Base-by-base conservation (phyloP, 2,797 vertebrate species). In the Aeoliscus strigatus region DNA sequence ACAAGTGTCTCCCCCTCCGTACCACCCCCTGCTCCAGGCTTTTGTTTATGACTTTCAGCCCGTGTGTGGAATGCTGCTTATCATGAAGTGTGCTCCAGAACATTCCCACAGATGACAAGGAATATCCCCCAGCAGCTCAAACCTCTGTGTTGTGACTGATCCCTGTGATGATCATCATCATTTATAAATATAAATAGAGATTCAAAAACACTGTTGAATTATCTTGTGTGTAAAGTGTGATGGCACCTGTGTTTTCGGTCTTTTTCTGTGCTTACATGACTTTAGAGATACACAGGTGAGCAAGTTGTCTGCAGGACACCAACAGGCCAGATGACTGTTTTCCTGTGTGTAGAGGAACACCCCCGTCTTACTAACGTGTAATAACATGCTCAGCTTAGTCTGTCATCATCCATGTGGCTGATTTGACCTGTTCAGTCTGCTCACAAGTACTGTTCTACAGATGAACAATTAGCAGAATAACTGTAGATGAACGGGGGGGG, bases 301-400 rank as follows among this genome's bases (percentile, higher is more conserved):
- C 73, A 82, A 83, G 82, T 76, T 61, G 35, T 60, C 31, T 51
- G 43, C 58, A 59, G 82, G 72, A 55, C 27, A 51, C 16, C 28
- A 49, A 26, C 29, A 31, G 41, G 9, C 61, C 51, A 41, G 72
- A 70, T 73, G 9, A 73, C 50, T 73, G 72, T 81, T 79, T 83
- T 69, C 58, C 60, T 74, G 49, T 66, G 39, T 47, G 58, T 30
- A 25, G 45, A 39, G 27, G 52, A 33, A 52, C 37, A 34, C 47
- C 56, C 60, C 30, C 59, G 52, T 43, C 46, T 36, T 60, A 21
- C 31, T 34, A 50, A 65, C 85, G 0, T 81, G 84, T 85, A 76
- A 82, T 71, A 70, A 85, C 85, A 81, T 6, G 84, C 78, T 80
- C 39, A 27, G 47, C 70, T 53, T 49, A 65, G 63, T 58, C 79